Percentiles rank a stretch among this genome's conserved stretches.
phyloP scores from a whole-genome alignment of 2,113 vertebrate species.

The Tetraodon nigroviridis region DNA sequence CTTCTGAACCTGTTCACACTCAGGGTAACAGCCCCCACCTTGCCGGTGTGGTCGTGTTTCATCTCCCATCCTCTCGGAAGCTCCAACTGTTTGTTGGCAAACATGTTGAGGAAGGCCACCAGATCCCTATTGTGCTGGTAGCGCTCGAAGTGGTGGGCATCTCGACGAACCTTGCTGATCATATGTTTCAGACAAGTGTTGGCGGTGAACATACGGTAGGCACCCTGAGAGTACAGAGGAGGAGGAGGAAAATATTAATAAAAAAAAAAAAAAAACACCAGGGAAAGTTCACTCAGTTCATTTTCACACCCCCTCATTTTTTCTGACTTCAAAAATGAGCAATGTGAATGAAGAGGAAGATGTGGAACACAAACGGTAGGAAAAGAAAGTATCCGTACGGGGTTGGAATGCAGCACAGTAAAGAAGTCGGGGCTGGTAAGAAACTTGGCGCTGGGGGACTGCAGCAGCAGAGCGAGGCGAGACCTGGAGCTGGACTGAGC shows the following conservation, averaged over 20 bases:
- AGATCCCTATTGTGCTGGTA: slow-evolving; percentile 95
- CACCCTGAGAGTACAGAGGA: slow-evolving; percentile 76
- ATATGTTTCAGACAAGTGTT: slow-evolving; percentile 98
- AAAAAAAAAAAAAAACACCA: slow-evolving; percentile 1
- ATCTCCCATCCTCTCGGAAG: slow-evolving; percentile 93
- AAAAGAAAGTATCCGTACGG: slow-evolving; percentile 73
- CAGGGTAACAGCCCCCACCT: slow-evolving; percentile 71
- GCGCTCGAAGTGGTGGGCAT: slow-evolving; percentile 92
- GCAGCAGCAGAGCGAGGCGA: slow-evolving; percentile 85
- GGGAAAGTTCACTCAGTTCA: background rate
- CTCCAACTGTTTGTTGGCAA: slow-evolving; percentile 93
- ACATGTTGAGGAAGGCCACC: slow-evolving; percentile 93
- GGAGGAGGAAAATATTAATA: background rate
- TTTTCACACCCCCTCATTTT: too few species aligned
- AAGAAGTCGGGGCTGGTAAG: slow-evolving; percentile 98
- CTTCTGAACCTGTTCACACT: background rate
- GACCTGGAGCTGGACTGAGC: slow-evolving; percentile 85
- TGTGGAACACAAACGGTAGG: background rate
- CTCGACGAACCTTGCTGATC: slow-evolving; percentile 96
- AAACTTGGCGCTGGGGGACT: slow-evolving; percentile 94
- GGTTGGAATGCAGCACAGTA: slow-evolving; percentile 97
- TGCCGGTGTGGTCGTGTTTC: slow-evolving; percentile 94
- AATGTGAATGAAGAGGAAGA: too few species aligned
- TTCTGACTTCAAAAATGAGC: too few species aligned
- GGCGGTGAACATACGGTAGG: slow-evolving; percentile 96